Base-by-base conservation (phyloP, 2,888 invertebrate species). In the Drosophila sordidula region DNA sequence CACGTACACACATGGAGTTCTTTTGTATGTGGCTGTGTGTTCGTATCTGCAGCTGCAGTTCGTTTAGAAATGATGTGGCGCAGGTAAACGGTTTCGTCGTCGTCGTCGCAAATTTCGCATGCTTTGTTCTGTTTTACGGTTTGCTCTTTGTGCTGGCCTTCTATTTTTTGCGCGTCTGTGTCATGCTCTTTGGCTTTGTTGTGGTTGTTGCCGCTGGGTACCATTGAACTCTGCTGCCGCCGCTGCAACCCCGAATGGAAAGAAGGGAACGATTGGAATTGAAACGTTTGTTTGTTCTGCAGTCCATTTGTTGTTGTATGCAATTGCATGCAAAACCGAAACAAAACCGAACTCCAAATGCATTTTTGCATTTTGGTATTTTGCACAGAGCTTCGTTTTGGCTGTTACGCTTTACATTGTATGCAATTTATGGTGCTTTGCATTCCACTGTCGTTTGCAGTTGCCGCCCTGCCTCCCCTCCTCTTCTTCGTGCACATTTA, bases 141-240 rank as follows among this genome's bases (percentile, higher is more conserved):
- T 36, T 75, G 65, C 71, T 68, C 64, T 75, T 84, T 80, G 78
- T 75, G 61, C 59, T 84, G 69, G 71, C 58, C 66, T 64, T 80
- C 65, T 71, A 55, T 64, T 76, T 70, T 58, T 59, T 75, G 62
- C 51, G 52, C 62, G 58, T 78, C 68, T 73, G 73, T 80, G 84
- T 70, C 75, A 70, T 83, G 80, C 80, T 80, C 80, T 80, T 80
- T 80, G 80, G 71, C 56, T 72, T 62, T 70, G 71, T 68, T 81
- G 71, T 72, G 62, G 76, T 74, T 79, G 80, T 71, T 66, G 63
- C 75, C 62, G 58, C 69, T 75, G 82, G 82, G 82, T 87, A 83
- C 82, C 82, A 83, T 83, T 83, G 82, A 83, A 83, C 82, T 83
- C 87, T 86, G 84, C 63, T 67, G 74, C 66, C 44, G 55, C 76